These are phyloP conservation scores for Gibbula magus DNA, from an alignment of 2,888 invertebrate genomes.

Conservation along the genomic window DNA sequence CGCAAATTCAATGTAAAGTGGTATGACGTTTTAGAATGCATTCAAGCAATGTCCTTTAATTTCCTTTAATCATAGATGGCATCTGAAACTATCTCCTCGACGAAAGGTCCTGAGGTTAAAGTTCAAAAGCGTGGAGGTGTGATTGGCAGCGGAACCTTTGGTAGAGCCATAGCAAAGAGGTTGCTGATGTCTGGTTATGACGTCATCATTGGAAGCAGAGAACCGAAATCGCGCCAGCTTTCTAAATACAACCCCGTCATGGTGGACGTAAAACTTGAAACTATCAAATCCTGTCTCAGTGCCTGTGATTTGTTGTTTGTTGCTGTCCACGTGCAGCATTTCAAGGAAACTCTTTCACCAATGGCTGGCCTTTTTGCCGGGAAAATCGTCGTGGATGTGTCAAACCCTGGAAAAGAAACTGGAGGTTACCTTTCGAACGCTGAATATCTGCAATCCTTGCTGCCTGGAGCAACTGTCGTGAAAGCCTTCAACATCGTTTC, in stretches of 20 bases:
- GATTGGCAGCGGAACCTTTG: slow-evolving; percentile 66
- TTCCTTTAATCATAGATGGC: too few species aligned
- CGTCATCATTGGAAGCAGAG: slow-evolving; percentile 64
- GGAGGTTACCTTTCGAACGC: slow-evolving; percentile 56
- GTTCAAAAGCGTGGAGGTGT: slow-evolving; percentile 46
- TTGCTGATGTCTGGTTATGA: slow-evolving; percentile 60
- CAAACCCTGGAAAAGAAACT: slow-evolving; percentile 54
- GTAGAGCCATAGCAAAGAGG: slow-evolving; percentile 58
- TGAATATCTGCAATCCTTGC: slow-evolving; percentile 51
- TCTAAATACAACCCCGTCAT: slow-evolving; percentile 51
- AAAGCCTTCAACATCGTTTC: slow-evolving; percentile 69
- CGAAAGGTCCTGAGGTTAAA: too few species aligned
- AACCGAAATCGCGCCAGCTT: slow-evolving; percentile 46
- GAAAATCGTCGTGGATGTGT: slow-evolving; percentile 64
- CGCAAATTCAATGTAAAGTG: too few species aligned
- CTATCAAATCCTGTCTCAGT: slow-evolving; percentile 55
- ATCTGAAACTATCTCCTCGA: too few species aligned
- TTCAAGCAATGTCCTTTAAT: too few species aligned
- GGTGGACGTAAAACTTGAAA: slow-evolving; percentile 49
- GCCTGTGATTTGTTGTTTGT: slow-evolving; percentile 50
- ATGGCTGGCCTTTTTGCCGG: slow-evolving; percentile 44
- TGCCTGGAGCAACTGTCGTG: slow-evolving; percentile 56
- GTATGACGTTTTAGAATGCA: too few species aligned
- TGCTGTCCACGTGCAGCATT: slow-evolving; percentile 62
- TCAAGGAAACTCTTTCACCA: slow-evolving; percentile 48